phyloP scores from a whole-genome alignment of 2,888 invertebrate species.

The Drosophila setosimentum region DNA sequence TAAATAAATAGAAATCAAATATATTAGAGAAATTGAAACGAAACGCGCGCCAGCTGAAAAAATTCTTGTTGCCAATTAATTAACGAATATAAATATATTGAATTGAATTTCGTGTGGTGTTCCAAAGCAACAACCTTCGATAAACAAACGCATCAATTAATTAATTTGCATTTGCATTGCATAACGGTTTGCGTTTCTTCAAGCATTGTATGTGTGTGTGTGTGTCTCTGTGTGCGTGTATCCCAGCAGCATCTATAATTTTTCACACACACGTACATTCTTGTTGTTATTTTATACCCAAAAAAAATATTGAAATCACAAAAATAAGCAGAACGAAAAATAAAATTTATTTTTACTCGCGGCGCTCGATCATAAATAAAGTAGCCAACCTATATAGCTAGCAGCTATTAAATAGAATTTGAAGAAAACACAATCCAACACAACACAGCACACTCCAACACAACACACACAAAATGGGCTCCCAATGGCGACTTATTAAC shows the following conservation, averaged over 20 bases:
- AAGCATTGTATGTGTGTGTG: too few relatives aligned
- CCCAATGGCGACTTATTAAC: constrained; percentile 82
- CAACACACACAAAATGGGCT: constrained; percentile 62
- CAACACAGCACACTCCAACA: not conserved
- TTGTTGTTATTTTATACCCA: constrained; percentile 33
- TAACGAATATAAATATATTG: constrained; percentile 21
- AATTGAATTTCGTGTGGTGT: constrained; percentile 53
- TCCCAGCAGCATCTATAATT: constrained; percentile 26
- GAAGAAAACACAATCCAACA: constrained; percentile 2
- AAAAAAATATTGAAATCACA: constrained; percentile 28
- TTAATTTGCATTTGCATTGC: constrained; percentile 48
- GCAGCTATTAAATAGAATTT: constrained; percentile 29
- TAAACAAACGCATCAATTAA: constrained; percentile 57
- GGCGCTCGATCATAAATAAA: constrained; percentile 55
- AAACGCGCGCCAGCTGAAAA: constrained; percentile 59
- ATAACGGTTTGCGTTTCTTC: constrained; percentile 38
- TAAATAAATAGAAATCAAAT: not conserved
- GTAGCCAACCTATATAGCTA: constrained; percentile 17
- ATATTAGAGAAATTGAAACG: constrained; percentile 53
- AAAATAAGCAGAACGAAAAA: constrained; percentile 22
- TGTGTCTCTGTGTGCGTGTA: constrained; percentile 7
- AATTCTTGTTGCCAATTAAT: constrained; percentile 45
- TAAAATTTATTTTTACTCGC: constrained; percentile 55
- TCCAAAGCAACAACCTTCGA: constrained; percentile 39
- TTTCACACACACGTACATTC: constrained; percentile 6